Evolutionary conservation across 2,797 vertebrate genomes (phyloP), one percentile per base, ranked within the genome.

Genomic region (Etheostoma perlongum): DNA sequence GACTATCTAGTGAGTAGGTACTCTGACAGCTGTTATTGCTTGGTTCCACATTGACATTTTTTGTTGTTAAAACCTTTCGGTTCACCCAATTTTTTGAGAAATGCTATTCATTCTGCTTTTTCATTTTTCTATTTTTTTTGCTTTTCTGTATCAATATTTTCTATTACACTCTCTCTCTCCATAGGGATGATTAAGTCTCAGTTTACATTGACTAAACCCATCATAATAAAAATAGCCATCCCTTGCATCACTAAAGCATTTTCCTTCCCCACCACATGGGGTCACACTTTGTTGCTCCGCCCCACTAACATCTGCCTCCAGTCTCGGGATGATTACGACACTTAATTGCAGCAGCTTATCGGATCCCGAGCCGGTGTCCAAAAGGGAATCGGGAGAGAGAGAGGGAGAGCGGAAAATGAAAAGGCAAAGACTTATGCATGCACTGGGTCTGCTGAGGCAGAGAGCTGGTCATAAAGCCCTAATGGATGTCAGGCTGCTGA

Each of bases 341-440:
- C 68, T 69, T 86, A 88, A 90, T 89, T 87, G 81, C 59, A 9
- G 12, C 73, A 77, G 84, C 92, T 86, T 74, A 85, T 91, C 40
- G 12, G 54, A 18, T 27, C 62, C 74, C 7, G 1, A 66, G 75
- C 21, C 0, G 2, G 46, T 55, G 63, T 84, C 66, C 80, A 16
- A 9, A 7, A 30, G 65, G 44, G 74, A 63, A 65, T 72, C 36
- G 4, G 46, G 82, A 67, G 76, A 67, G 81, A 11, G 66, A 66
- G 72, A 72, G 18, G 11, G 52, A 7, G 8, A 23, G 48, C 52
- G 75, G 53, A 73, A 86, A 88, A 90, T 89, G 85, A 86, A 89
- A 90, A 76, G 71, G 52, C 78, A 76, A 88, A 79, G 83, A 76
- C 67, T 91, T 89, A 62, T 71, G 69, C 67, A 64, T 83, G 79